phyloP scores from a whole-genome alignment of 1,140 invertebrate species.

The Parapsyche elsis region DNA sequence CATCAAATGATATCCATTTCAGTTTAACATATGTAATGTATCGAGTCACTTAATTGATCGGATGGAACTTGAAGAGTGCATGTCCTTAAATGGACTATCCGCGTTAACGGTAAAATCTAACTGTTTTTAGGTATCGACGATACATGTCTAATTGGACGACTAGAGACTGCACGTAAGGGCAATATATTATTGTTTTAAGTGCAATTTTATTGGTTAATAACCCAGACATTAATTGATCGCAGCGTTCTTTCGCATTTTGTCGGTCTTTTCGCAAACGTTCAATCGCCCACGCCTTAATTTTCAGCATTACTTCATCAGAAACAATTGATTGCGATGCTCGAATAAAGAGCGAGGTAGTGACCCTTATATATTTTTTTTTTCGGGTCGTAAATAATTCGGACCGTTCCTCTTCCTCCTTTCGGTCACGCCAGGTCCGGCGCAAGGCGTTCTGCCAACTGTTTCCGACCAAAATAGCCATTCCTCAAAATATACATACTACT shows the following conservation, averaged over 20 bases:
- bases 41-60: not conserved
- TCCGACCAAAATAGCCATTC: constrained; percentile 33
- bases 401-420: constrained; percentile 21
- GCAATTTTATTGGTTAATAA: constrained; percentile 15
- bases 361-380: not conserved
- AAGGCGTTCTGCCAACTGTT: constrained; percentile 37
- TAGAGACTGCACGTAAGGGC: not conserved
- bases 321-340: too few species aligned
- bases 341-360: too few species aligned
- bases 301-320: not conserved
- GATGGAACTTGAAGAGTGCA: not conserved
- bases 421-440: not conserved
- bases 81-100: not conserved
- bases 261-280: not conserved
- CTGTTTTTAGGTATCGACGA: not conserved
- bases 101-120: not conserved
- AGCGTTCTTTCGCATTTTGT: not conserved
- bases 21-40: not conserved
- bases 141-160: not conserved
- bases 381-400: constrained; percentile 32
- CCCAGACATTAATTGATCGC: constrained; percentile 1
- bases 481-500: constrained; percentile 35
- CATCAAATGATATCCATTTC: too few species aligned
- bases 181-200: not conserved
- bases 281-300: constrained; percentile 24